These are phyloP conservation scores for Peromyscus attwateri DNA, from an alignment of 2,797 vertebrate genomes.

Conservation along the genomic window DNA sequence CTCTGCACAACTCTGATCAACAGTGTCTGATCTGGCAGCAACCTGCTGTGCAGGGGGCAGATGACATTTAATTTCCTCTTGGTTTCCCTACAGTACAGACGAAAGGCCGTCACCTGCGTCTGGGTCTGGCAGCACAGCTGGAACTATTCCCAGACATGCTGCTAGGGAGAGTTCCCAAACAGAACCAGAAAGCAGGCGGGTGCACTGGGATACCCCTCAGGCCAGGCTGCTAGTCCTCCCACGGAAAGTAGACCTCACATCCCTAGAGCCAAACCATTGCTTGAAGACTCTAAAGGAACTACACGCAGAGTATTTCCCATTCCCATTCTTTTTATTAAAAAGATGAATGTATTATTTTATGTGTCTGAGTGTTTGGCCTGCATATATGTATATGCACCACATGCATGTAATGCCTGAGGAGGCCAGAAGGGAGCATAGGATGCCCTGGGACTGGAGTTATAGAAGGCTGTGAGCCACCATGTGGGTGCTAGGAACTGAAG, in stretches of 20 bases:
- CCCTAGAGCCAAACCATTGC: conserved; percentile 25
- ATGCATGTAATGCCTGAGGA: neutral
- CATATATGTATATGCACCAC: neutral
- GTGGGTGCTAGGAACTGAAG: neutral
- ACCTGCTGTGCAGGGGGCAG: conserved; percentile 82
- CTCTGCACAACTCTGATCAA: conserved; percentile 75
- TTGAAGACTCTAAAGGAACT: conserved; percentile 11
- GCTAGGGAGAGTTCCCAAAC: conserved; percentile 80
- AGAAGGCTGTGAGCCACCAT: neutral
- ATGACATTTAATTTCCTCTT: conserved; percentile 85
- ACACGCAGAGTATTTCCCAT: neutral
- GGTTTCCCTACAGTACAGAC: conserved; percentile 80
- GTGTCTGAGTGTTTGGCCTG: neutral
- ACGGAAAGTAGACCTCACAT: conserved; percentile 66
- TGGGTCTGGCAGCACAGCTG: conserved; percentile 79
- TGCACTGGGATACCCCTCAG: conserved; percentile 44
- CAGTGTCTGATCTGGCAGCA: conserved; percentile 81
- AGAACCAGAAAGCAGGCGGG: conserved; percentile 64
- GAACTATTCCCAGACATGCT: conserved; percentile 81
- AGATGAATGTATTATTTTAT: neutral
- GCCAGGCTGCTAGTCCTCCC: conserved; percentile 36
- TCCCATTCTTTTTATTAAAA: neutral
- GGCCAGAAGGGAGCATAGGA: neutral
- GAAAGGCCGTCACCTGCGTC: conserved; percentile 85
- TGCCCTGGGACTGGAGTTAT: neutral